phyloP scores from a whole-genome alignment of 2,888 invertebrate genomes.

The Thecocarcelia acutangulata region DNA sequence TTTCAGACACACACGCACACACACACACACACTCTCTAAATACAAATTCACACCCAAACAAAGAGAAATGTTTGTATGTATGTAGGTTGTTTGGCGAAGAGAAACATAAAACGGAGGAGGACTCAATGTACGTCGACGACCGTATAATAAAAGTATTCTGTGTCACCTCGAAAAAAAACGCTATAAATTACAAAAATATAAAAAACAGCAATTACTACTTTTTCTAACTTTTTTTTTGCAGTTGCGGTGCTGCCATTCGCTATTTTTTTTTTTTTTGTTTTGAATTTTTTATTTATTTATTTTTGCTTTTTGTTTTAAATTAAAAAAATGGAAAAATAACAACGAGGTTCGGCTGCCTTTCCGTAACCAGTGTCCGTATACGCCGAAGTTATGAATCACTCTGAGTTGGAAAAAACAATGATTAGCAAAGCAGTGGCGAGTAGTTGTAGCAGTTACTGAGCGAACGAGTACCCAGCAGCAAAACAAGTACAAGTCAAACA shows the following conservation, averaged over 20 bases:
- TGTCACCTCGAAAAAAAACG: slow-evolving; percentile 66
- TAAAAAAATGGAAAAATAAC: slow-evolving; percentile 62
- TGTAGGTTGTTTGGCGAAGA: slow-evolving; percentile 11
- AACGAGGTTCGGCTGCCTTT: slow-evolving; percentile 54
- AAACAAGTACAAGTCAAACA: slow-evolving; percentile 46
- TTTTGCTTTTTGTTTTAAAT: slow-evolving; percentile 51
- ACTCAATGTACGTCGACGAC: slow-evolving; percentile 43
- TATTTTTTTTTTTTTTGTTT: slow-evolving; percentile 29
- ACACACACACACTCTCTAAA: no score
- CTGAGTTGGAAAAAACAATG: slow-evolving; percentile 67
- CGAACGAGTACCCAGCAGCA: slow-evolving; percentile 33
- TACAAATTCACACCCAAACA: slow-evolving; percentile 32
- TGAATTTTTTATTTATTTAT: slow-evolving; percentile 3
- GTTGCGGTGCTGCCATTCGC: slow-evolving; percentile 37
- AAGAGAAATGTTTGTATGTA: slow-evolving; percentile 11
- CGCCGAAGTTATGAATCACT: slow-evolving; percentile 71
- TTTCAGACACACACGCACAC: slow-evolving; percentile 10
- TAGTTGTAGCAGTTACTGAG: slow-evolving; percentile 36
- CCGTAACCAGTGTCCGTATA: slow-evolving; percentile 69
- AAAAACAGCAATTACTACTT: slow-evolving; percentile 55
- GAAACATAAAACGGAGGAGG: slow-evolving; percentile 23
- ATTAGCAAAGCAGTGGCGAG: slow-evolving; percentile 48
- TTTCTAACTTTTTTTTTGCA: slow-evolving; percentile 14
- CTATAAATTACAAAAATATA: slow-evolving; percentile 36
- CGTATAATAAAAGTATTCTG: slow-evolving; percentile 49